Percentiles rank a stretch among this genome's conserved stretches.
Conservation (phyloP, 2,797 vertebrate genomes). For the Coluber constrictor region DNA sequence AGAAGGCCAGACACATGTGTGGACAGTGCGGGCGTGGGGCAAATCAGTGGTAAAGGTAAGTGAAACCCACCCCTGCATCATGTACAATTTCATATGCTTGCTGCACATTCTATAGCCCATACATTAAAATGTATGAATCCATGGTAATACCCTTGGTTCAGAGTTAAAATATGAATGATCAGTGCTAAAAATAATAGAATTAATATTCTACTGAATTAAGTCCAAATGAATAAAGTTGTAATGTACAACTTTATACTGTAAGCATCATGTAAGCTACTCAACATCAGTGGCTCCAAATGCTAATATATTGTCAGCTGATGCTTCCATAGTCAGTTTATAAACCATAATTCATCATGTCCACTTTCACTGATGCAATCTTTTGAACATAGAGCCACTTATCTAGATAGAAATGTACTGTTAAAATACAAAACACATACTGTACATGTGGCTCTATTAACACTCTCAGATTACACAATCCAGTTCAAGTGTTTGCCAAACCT, state of each 20-base stretch:
- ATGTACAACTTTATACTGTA: background rate
- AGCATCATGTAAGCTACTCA: background rate
- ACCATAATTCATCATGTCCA: background rate
- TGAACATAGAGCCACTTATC: background rate
- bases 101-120: background rate
- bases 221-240: constrained; percentile 21
- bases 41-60: no score
- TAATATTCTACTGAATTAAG: constrained; percentile 17
- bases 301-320: background rate
- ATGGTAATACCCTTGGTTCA: background rate
- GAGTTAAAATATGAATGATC: background rate
- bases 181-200: constrained; percentile 6
- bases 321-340: background rate
- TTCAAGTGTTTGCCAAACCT: background rate
- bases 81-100: background rate
- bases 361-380: background rate
- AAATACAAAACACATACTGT: background rate
- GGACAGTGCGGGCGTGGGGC: no score
- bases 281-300: background rate
- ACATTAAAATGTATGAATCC: no score
- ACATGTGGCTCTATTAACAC: background rate
- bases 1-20: no score
- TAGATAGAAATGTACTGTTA: background rate
- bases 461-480: background rate
- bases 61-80: background rate